Base-by-base conservation (phyloP, 1,140 invertebrate species). In the Ceratina japonica region DNA sequence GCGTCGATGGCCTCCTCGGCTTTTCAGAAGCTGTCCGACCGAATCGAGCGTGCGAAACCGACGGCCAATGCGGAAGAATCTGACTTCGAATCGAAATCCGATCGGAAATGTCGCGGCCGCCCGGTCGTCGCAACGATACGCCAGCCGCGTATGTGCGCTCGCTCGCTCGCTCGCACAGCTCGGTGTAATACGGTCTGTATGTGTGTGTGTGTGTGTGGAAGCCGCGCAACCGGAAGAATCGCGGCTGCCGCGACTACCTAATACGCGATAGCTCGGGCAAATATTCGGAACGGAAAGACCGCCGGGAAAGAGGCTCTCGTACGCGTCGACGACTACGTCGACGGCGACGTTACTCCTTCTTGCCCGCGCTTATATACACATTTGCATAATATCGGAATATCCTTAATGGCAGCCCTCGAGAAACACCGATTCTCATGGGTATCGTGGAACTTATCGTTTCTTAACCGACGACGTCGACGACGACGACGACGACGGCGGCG, bases 321-420 rank as follows among this genome's bases (percentile, higher is more conserved):
- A 44, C 37, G 37, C 37, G 37, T 44, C 37, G 51, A 56, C 54
- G 54, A 16, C 54, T 56, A 56, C 24, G 31, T 16, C 44, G 62
- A 13, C 44, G 65, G 37, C 44, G 77, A 84, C 74, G 72, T 83
- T 83, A 82, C 78, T 61, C 64, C 65, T 51, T 74, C 65, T 51
- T 74, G 62, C 51, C 85, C 81, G 83, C 64, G 85, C 83, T 89
- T 89, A 90, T 90, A 27, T 52, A 87, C 82, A 86, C 83, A 91
- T 91, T 90, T 90, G 89, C 89, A 91, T 91, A 90, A 91, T 90
- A 91, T 91, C 89, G 89, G 89, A 90, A 90, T 91, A 90, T 88
- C 89, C 89, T 88, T 90, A 91, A 91, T 87, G 86, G 84, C 18
- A 80, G 72, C 79, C 82, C 86, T 81, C 68, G 83, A 70, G 83